These are phyloP conservation scores for Argyrosomus regius DNA, from an alignment of 2,797 vertebrate species.

Conservation along the genomic window DNA sequence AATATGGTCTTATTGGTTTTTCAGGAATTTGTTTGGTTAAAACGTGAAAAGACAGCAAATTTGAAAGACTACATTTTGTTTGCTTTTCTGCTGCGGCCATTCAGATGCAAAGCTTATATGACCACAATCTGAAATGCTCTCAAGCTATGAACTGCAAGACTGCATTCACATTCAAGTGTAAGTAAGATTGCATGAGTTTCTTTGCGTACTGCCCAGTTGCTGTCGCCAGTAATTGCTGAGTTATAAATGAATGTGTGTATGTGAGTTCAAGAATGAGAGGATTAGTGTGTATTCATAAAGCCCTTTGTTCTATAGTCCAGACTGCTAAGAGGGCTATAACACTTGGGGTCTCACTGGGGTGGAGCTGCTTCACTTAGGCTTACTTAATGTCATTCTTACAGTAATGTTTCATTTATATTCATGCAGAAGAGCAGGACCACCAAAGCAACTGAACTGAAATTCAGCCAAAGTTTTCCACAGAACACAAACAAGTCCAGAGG, in stretches of 20 bases:
- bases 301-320: conserved; percentile 65
- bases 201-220: background rate
- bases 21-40: conserved; percentile 28
- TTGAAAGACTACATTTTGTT: conserved; percentile 4
- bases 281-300: conserved; percentile 58
- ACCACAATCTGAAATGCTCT: conserved; percentile 8
- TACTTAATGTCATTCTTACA: conserved; percentile 63
- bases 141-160: background rate
- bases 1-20: conserved; percentile 20
- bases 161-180: conserved; percentile 7
- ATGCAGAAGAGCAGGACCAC: conserved; percentile 46
- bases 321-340: conserved; percentile 55
- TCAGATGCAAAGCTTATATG: conserved; percentile 18
- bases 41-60: conserved; percentile 37
- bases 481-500: conserved; percentile 15
- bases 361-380: conserved; percentile 43
- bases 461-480: conserved; percentile 26
- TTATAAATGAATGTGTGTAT: conserved; percentile 33
- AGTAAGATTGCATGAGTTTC: conserved; percentile 14
- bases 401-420: conserved; percentile 54
- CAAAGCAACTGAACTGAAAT: conserved; percentile 8
- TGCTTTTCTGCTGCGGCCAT: conserved; percentile 9
- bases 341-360: conserved; percentile 48
- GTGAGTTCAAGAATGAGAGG: conserved; percentile 45
- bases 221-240: conserved; percentile 9